Evolutionary conservation across 2,888 invertebrate genomes (phyloP), one percentile per base, ranked within the genome.

Genomic region (Pterobdella sp.): DNA sequence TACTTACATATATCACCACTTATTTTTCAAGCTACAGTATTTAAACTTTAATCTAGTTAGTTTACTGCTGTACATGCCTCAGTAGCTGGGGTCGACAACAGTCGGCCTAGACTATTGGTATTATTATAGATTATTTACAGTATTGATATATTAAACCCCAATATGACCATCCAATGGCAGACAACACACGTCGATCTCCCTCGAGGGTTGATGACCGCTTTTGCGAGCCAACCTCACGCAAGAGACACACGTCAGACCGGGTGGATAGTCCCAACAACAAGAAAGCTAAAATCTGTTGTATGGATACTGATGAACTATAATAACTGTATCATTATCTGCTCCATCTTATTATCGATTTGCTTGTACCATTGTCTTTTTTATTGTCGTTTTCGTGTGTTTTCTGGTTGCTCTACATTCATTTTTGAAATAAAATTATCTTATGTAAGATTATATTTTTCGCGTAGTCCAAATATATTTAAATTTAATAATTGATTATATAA

Each of bases 221-320:
- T 29, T 34, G 56, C 31, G 71, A 71, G 52, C 29, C 71, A 10
- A 63, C 71, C n/a, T 26, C n/a, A 34, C 34, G 71, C 32, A 71
- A 71, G 37, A 60, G 71, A 29, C 60, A 26, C n/a, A n/a, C 31
- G 18, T n/a, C 29, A 32, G 71, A 71, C 63, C 60, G 71, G 4
- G 26, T 71, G 10, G 71, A 71, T 14, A 71, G 71, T n/a, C 71
- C 71, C 34, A 70, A 60, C 68, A 67, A 42, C 73, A 73, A 73
- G 31, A 32, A 68, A 26, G 35, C 49, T 34, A 73, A 66, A 32
- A 56, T 72, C 29, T 72, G 66, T 49, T 64, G 72, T 26, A 72
- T 73, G 73, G 73, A 73, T 34, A 73, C 63, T 29, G 73, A 73
- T 22, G 73, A 73, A 22, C 68, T 36, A 34, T 73, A 68, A 73